Conservation (phyloP, 2,113 vertebrate species). For the Nansenia antarctica region DNA sequence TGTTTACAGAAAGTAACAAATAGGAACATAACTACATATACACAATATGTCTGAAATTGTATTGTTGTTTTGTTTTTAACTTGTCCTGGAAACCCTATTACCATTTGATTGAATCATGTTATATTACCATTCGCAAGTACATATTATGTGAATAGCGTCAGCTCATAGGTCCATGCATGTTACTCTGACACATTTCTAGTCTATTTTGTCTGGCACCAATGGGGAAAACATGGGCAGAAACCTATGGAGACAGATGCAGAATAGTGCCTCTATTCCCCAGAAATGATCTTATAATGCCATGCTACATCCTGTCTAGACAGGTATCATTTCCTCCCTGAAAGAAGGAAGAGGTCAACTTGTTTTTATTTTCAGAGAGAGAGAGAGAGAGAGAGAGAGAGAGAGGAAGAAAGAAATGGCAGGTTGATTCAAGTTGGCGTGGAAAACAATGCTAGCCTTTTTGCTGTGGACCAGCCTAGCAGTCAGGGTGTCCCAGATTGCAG, state of each 20-base stretch:
- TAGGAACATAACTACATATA: no score
- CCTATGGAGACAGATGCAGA: background rate
- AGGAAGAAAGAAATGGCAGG: background rate
- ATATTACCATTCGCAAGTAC: no score
- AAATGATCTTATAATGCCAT: conserved; percentile 13
- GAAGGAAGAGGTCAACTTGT: conserved; percentile 9
- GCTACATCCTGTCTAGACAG: conserved; percentile 52
- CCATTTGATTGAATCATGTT: no score
- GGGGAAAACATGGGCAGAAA: background rate
- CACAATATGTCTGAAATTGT: background rate
- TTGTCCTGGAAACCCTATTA: no score
- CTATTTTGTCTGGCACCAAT: no score
- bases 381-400: background rate
- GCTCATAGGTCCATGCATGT: background rate
- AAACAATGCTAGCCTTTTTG: conserved; percentile 27
- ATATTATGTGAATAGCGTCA: no score
- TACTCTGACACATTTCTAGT: no score
- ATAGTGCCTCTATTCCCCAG: background rate
- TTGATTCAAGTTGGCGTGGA: conserved; percentile 8
- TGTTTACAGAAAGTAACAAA: no score
- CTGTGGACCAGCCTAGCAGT: background rate
- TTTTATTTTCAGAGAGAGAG: conserved; percentile 14
- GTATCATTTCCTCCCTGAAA: conserved; percentile 42
- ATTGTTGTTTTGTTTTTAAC: background rate
- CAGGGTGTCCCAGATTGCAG: conserved; percentile 2